These are phyloP conservation scores for Hecatera dysodea DNA, from an alignment of 2,888 invertebrate species.

Conservation along the genomic window DNA sequence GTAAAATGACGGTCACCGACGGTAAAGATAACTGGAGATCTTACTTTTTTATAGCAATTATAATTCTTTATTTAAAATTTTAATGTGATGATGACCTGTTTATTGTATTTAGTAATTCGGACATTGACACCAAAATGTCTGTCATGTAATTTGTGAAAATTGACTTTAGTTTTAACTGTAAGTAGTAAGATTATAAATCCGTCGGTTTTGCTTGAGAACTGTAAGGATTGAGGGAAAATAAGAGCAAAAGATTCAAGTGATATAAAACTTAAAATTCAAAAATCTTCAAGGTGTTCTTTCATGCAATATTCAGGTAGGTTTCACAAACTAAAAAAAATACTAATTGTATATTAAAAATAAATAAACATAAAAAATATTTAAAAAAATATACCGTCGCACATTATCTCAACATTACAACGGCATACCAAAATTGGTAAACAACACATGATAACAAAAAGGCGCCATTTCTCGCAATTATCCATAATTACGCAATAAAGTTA, in stretches of 20 bases:
- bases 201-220: slow-evolving; percentile 3
- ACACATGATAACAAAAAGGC: slow-evolving; percentile 22
- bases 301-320: neutral
- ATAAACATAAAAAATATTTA: neutral
- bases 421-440: slow-evolving; percentile 28
- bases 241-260: neutral
- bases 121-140: slow-evolving; percentile 35
- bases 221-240: neutral
- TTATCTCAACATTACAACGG: slow-evolving; percentile 3
- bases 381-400: neutral
- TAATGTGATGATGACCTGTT: slow-evolving; percentile 39
- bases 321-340: neutral
- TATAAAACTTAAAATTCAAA: neutral
- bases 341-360: neutral
- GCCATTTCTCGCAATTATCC: slow-evolving; percentile 43
- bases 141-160: neutral
- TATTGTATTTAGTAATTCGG: slow-evolving; percentile 48
- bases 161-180: slow-evolving; percentile 12
- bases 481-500: slow-evolving; percentile 55
- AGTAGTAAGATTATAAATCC: slow-evolving; percentile 18
- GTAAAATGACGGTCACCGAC: slow-evolving; percentile 42
- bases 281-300: neutral
- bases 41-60: slow-evolving; percentile 35
- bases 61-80: slow-evolving; percentile 39
- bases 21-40: slow-evolving; percentile 32